phyloP scores from a whole-genome alignment of 2,113 vertebrate species.

The Motacilla tschutschensis region DNA sequence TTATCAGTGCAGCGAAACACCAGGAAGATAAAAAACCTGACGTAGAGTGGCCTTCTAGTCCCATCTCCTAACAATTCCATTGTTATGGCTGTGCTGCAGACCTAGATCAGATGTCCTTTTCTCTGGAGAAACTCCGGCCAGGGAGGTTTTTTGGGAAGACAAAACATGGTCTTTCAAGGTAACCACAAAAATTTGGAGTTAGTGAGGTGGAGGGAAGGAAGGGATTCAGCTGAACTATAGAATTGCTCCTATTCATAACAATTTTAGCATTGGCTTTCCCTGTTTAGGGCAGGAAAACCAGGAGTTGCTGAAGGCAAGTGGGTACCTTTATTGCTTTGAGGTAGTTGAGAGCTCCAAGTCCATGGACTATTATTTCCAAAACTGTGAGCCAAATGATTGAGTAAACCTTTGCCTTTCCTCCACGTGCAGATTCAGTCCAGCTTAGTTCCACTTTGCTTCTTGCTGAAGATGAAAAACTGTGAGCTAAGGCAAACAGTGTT shows the following conservation, averaged over 20 bases:
- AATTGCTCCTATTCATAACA: not conserved
- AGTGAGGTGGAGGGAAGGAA: not conserved
- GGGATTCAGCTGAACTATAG: not conserved
- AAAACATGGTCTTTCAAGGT: not conserved
- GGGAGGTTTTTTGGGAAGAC: not conserved
- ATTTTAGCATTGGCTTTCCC: not conserved
- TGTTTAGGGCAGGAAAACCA: not conserved
- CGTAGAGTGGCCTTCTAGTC: not conserved
- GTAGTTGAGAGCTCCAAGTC: not conserved
- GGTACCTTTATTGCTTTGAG: not conserved
- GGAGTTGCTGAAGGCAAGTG: not conserved
- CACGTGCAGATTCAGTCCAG: not conserved
- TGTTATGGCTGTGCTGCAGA: not conserved
- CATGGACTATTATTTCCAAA: not conserved
- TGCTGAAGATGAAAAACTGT: not conserved
- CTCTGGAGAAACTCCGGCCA: not conserved
- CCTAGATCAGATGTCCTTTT: not conserved
- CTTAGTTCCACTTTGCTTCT: not conserved
- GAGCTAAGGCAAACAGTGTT: accelerated
- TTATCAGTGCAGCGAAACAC: not conserved
- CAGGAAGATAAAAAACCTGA: not conserved
- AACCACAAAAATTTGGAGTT: not conserved
- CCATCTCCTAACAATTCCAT: not conserved
- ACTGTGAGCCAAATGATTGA: not conserved
- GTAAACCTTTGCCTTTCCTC: not conserved